Evolutionary conservation across 1,140 invertebrate genomes (phyloP), one percentile per base, ranked within the genome.

Genomic region (Leguminivora glycinivorella): DNA sequence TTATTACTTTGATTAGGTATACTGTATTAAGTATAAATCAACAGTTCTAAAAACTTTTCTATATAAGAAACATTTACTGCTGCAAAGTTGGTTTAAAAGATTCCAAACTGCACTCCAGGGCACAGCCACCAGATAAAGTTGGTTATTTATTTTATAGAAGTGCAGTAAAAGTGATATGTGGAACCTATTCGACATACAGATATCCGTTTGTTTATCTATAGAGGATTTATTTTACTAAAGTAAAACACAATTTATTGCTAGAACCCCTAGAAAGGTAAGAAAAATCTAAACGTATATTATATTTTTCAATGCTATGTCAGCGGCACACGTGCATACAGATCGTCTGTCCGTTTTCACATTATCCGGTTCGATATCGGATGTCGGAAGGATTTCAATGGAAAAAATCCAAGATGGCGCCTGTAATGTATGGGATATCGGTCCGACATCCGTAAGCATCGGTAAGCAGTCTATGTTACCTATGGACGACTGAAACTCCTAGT

Each of bases 101-200:
- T 63, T 17, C 58, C 24, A 29, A 63, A 40, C 24, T 24, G 66
- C 31, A 40, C 17, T 67, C 31, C 9, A 24, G 67, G n/a, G 17
- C 31, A 17, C 40, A 24, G 24, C 5, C 34, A 56, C 31, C 31
- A 72, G 67, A 72, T 72, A 72, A 70, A 68, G 31, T 17, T 70
- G 14, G 72, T 73, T 75, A 75, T 75, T 73, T 75, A 75, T 73
- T 75, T 75, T 69, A 71, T 71, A 71, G 74, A 68, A 38, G 29
- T 19, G 72, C 67, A 67, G 67, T 73, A 75, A 75, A 70, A 56
- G 19, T 70, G 71, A 70, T 63, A 67, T 73, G 72, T 43, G 69
- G 63, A 69, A 73, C 69, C 63, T 22, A 52, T 52, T 22, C 17
- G 19, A 52, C 6, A 22, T 9, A 52, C 14, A 52, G 47, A 52